Percentiles rank a stretch among this genome's conserved stretches.
Evolutionary conservation across 1,140 invertebrate species (phyloP).

Genomic region (Drosophila neocordata): DNA sequence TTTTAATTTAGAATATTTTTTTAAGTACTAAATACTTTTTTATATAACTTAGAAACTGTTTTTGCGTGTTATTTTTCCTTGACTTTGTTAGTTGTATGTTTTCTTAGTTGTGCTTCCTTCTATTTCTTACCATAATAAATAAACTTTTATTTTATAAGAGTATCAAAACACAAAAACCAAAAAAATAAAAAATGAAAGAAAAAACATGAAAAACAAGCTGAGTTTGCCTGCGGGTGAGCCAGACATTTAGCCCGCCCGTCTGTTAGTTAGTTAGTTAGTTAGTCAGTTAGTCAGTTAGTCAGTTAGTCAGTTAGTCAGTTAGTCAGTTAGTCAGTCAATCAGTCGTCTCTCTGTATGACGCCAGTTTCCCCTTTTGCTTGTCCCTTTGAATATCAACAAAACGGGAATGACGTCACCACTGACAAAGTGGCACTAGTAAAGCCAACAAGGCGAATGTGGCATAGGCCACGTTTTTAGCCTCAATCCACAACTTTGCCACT

Average conservation of each 20-base stretch:
- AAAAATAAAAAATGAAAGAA: neutral
- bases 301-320: neutral
- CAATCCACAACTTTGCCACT: neutral
- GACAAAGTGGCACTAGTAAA: slow-evolving; percentile 9
- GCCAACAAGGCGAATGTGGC: slow-evolving; percentile 3
- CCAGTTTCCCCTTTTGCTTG: slow-evolving; percentile 8
- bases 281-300: neutral
- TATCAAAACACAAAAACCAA: neutral
- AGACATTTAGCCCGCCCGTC: neutral
- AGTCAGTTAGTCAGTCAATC: slow-evolving; percentile 3
- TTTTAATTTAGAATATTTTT: no score
- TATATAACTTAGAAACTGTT: no score
- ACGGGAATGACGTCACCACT: slow-evolving; percentile 15
- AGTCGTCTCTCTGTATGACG: neutral
- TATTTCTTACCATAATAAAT: neutral
- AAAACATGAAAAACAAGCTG: slow-evolving; percentile 8
- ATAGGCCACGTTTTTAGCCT: neutral
- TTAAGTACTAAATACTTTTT: no score
- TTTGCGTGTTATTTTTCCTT: no score
- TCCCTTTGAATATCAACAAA: neutral
- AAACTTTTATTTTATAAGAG: neutral
- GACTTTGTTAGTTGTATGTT: no score
- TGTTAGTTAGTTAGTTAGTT: neutral
- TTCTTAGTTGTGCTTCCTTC: neutral
- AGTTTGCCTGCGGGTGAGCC: slow-evolving; percentile 9